phyloP scores from a whole-genome alignment of 1,140 invertebrate genomes.

The Pseudomyrmex pallidus region DNA sequence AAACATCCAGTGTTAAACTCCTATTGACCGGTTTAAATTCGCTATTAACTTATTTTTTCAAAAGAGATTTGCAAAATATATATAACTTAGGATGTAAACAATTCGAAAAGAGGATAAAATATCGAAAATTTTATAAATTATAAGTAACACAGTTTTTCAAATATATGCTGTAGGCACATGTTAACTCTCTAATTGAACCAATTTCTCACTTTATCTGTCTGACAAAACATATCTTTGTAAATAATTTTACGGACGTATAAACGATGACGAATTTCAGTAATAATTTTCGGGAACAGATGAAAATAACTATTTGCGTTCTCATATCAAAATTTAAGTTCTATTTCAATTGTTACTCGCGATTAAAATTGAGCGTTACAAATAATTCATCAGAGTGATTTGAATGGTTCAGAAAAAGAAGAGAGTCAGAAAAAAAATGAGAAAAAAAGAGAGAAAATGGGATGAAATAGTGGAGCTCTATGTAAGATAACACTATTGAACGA shows the following conservation, averaged over 20 bases:
- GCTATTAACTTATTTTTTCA: too few species aligned
- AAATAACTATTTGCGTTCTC: slow-evolving; percentile 7
- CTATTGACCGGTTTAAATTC: too few species aligned
- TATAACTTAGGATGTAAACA: background rate
- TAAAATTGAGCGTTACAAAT: slow-evolving; percentile 5
- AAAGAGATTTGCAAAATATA: too few species aligned
- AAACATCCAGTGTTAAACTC: too few species aligned
- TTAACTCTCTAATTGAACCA: background rate
- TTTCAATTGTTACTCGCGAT: background rate
- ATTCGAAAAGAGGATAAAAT: background rate
- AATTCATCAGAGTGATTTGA: slow-evolving; percentile 9
- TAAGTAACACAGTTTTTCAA: too few species aligned
- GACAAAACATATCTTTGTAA: background rate
- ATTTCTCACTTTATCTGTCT: background rate
- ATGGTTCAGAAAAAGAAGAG: background rate
- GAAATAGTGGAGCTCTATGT: slow-evolving; percentile 54
- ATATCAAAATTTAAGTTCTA: slow-evolving; percentile 10
- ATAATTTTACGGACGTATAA: background rate
- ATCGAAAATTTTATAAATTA: background rate
- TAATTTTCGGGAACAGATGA: background rate
- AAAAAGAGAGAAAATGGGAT: slow-evolving; percentile 4
- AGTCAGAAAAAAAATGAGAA: background rate
- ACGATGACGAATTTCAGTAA: background rate
- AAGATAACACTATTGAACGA: slow-evolving; percentile 67
- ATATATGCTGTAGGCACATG: too few species aligned